Conservation (phyloP, 2,113 vertebrate species). For the Engystomops pustulosus region DNA sequence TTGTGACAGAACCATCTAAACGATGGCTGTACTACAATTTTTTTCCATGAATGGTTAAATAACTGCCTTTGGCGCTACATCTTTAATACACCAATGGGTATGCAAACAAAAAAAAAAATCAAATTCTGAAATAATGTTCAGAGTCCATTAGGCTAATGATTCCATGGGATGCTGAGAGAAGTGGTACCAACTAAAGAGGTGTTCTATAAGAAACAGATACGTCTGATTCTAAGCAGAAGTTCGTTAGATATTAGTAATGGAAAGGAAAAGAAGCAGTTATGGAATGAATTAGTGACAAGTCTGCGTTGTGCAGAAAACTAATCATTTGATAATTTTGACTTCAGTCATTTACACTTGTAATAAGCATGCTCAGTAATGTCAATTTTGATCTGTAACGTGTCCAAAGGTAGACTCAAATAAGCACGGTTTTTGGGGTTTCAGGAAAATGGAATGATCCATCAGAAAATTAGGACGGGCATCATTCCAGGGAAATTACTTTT, state of each 20-base stretch:
- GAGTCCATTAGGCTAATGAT: slow-evolving; percentile 19
- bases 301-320: not conserved
- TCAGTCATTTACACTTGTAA: slow-evolving; percentile 13
- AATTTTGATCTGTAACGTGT: not conserved
- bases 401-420: not conserved
- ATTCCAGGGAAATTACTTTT: too few relatives aligned
- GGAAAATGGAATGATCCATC: too few relatives aligned
- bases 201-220: not conserved
- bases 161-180: slow-evolving; percentile 23
- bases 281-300: slow-evolving; percentile 7
- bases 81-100: slow-evolving; percentile 35
- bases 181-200: not conserved
- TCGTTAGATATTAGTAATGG: slow-evolving; percentile 31
- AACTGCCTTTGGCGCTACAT: not conserved
- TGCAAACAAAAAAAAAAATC: slow-evolving; percentile 31
- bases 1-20: too few relatives aligned
- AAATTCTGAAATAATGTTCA: slow-evolving; percentile 30
- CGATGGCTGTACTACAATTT: not conserved
- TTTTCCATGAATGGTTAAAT: not conserved
- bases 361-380: not conserved
- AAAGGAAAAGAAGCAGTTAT: slow-evolving; percentile 35
- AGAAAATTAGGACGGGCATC: too few relatives aligned
- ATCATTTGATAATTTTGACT: slow-evolving; percentile 35
- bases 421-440: too few relatives aligned
- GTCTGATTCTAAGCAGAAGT: not conserved